These are phyloP conservation scores for Fringilla coelebs DNA, from an alignment of 2,797 vertebrate species.

Conservation along the genomic window DNA sequence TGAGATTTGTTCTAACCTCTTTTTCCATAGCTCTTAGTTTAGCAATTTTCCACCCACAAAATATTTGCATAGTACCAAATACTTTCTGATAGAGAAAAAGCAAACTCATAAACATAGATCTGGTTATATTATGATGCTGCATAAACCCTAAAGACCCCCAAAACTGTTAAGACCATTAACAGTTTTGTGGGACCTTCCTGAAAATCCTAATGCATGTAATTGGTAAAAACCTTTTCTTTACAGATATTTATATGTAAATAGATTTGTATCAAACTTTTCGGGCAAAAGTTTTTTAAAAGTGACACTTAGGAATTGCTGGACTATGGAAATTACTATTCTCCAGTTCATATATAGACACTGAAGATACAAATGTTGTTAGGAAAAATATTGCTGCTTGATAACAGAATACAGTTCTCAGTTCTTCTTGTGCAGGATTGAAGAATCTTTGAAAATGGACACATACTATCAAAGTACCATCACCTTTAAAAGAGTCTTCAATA, in stretches of 20 bases:
- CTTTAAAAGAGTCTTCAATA: constrained; percentile 65
- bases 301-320: not conserved
- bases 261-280: not conserved
- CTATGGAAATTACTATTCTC: not conserved
- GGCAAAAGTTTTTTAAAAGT: not conserved
- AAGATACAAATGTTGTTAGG: not conserved
- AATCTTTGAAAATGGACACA: constrained; percentile 49
- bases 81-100: not conserved
- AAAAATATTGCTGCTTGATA: constrained; percentile 9
- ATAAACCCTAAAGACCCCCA: not conserved
- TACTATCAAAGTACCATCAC: constrained; percentile 34
- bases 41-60: not conserved
- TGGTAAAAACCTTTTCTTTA: not conserved
- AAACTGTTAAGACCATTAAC: no score
- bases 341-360: not conserved
- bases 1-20: not conserved
- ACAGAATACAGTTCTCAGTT: not conserved
- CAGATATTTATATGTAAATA: not conserved
- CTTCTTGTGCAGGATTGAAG: not conserved
- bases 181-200: not conserved
- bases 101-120: not conserved
- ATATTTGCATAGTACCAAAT: not conserved
- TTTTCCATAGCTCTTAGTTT: not conserved
- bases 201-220: not conserved
- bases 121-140: not conserved